Conservation (phyloP, 2,113 vertebrate species). For the Heliornis fulica region DNA sequence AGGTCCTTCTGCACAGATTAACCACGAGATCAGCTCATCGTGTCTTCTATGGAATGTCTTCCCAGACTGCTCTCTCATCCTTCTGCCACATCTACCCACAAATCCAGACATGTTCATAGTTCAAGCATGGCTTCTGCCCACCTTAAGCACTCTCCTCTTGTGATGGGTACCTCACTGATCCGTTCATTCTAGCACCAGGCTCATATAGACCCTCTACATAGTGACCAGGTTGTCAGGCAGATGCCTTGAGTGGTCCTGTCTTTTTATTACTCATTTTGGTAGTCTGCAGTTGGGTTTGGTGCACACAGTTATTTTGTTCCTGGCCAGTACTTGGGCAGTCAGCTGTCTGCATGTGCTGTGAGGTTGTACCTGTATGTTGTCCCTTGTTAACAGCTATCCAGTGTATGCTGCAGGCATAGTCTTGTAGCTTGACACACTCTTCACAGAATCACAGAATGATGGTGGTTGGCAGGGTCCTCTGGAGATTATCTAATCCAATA, state of each 20-base stretch:
- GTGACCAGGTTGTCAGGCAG: background rate
- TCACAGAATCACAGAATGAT: background rate
- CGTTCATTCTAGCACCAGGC: background rate
- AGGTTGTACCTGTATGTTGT: background rate
- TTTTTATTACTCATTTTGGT: background rate
- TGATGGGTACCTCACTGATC: background rate
- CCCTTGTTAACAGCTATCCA: background rate
- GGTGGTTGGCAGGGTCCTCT: too few relatives aligned
- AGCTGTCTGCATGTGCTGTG: background rate
- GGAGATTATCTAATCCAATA: too few relatives aligned
- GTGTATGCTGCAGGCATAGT: background rate
- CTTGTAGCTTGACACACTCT: background rate
- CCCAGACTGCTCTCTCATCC: background rate
- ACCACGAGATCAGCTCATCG: background rate
- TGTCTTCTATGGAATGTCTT: background rate
- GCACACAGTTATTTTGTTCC: background rate
- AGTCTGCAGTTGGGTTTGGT: background rate
- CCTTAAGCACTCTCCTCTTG: background rate
- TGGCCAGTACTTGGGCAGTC: background rate
- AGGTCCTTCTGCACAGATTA: background rate
- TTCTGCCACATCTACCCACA: background rate
- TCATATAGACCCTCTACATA: background rate
- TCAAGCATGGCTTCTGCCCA: background rate
- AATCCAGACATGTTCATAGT: background rate
- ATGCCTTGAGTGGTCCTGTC: background rate